A percentile compares a stretch with the other conserved stretches of the same genome.
These are phyloP conservation scores for Rotaria sp. DNA, from an alignment of 2,888 invertebrate species.

Conservation along the genomic window DNA sequence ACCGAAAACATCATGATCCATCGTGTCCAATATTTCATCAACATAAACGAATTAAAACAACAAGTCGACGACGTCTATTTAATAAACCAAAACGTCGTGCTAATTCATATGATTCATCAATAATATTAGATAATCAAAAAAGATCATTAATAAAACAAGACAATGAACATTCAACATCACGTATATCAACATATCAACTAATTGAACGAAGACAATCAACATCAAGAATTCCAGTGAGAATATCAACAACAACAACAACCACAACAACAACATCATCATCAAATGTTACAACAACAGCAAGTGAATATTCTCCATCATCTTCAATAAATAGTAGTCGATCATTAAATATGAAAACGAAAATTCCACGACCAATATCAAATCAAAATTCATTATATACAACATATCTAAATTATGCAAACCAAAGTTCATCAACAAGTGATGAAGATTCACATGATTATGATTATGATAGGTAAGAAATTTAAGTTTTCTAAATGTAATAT, in stretches of 20 bases:
- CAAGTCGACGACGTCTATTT: neutral
- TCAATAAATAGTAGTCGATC: neutral
- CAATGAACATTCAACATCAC: neutral
- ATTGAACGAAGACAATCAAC: neutral
- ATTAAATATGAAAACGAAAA: neutral
- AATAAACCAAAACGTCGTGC: neutral
- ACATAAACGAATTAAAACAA: neutral
- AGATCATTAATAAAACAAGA: neutral
- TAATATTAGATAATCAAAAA: neutral
- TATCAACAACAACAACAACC: neutral
- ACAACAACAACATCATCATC: neutral
- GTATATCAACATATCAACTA: neutral
- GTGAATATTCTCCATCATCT: neutral
- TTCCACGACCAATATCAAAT: neutral
- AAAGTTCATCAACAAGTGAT: neutral
- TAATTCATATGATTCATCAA: neutral
- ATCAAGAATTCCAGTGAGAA: neutral
- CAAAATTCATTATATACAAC: neutral
- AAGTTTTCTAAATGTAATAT: too few species aligned
- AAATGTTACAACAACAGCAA: neutral
- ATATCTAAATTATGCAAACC: neutral
- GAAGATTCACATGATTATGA: neutral
- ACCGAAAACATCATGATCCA: neutral
- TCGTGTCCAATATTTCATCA: slow-evolving; percentile 11
- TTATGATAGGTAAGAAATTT: neutral